Base-by-base conservation (phyloP, 1,140 invertebrate genomes). In the Parasteatoda tepidariorum region DNA sequence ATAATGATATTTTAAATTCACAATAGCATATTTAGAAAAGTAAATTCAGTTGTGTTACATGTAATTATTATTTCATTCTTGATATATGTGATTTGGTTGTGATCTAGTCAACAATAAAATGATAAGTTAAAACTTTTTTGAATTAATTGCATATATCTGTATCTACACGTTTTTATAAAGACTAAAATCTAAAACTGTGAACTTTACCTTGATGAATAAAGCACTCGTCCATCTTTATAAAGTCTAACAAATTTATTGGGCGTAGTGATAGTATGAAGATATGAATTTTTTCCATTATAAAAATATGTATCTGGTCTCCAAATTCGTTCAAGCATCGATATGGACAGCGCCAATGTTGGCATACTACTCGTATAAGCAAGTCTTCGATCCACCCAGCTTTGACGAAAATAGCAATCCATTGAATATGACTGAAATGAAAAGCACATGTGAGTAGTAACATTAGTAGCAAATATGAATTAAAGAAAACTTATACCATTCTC, bases 291-390 rank as follows among this genome's bases (percentile, higher is more conserved):
- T 93, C 97, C 95, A 89, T 96, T 97, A 88, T 94, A 93, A 89
- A 98, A 97, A 88, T 96, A 98, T 0, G 97, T 98, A 88, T 98
- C 97, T 0, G 97, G 97, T 85, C 95, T 92, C 97, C 97, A 98
- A 85, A 98, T 97, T 84, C 95, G 92, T 87, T 96, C 95, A 59
- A 97, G 88, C 95, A 96, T 96, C 88, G 95, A 95, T 81, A 97
- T 96, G 71, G 94, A 95, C 1, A 97, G 90, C 34, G 94, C 95
- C 30, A 96, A 88, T 94, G 93, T 86, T 93, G 95, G 90, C 84
- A 88, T 84, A n/a, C 84, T 86, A 22, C 94, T 92, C 66, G 91
- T 89, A 87, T 96, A 97, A 73, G 94, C 95, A 0, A 97, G 90
- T 1, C 95, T 91, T 30, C 93, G 91, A 88, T 97, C 95, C 11